A percentile compares a stretch with the other conserved stretches of the same genome.
Evolutionary conservation across 2,113 vertebrate species (phyloP).

Genomic region (Poeciliopsis prolifica): DNA sequence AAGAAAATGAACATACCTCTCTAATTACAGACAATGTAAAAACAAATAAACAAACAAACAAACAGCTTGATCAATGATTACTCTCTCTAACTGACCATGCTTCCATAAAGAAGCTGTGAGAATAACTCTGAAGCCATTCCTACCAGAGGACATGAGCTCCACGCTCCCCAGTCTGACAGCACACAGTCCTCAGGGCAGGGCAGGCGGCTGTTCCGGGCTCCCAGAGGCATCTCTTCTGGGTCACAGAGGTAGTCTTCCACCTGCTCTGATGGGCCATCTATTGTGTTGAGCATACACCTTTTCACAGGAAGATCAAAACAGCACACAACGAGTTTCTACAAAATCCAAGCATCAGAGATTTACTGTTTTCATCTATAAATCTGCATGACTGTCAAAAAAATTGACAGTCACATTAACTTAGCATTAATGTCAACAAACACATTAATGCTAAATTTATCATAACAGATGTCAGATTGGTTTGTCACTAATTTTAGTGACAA

Average conservation of each 20-base stretch:
- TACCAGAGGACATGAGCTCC: conserved; percentile 79
- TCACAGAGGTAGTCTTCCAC: conserved; percentile 98
- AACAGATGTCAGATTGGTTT: not conserved
- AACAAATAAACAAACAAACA: no score
- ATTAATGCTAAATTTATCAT: not conserved
- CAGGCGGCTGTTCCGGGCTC: conserved; percentile 89
- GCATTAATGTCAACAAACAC: not conserved
- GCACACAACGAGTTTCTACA: not conserved
- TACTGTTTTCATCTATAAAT: not conserved
- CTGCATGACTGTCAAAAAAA: not conserved
- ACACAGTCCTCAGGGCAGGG: conserved; percentile 97
- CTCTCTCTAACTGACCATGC: no score
- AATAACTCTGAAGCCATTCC: not conserved
- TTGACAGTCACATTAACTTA: not conserved
- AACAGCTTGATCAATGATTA: no score
- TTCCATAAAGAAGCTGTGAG: no score
- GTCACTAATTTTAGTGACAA: not conserved
- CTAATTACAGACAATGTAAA: no score
- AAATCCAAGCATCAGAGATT: not conserved
- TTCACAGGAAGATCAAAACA: not conserved
- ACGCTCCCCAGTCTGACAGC: conserved; percentile 91
- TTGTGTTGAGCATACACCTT: conserved; percentile 96
- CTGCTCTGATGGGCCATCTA: conserved; percentile 92
- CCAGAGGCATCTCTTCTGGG: conserved; percentile 96
- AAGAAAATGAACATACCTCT: no score